Evolutionary conservation across 2,888 invertebrate genomes (phyloP).

Genomic region (Siphonodentalium dalli): DNA sequence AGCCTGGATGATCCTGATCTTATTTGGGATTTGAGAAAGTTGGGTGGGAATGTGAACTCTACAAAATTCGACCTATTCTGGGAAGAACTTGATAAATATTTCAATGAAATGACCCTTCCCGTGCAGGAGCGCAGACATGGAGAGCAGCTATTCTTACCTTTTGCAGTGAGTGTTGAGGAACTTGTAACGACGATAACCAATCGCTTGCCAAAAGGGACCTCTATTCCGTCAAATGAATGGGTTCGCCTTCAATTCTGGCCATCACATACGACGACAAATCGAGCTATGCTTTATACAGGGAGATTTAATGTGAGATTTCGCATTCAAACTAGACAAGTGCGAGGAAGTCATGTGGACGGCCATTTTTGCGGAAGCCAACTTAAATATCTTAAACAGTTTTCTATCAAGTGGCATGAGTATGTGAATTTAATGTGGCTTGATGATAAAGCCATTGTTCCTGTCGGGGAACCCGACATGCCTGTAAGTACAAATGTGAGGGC

Average conservation of each 20-base stretch:
- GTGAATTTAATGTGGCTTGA: conserved; percentile 5
- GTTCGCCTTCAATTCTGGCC: conserved; percentile 13
- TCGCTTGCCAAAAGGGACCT: background rate
- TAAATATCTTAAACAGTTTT: conserved; percentile 1
- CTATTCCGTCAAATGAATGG: conserved; percentile 10
- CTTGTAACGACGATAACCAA: background rate
- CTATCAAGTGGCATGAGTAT: background rate
- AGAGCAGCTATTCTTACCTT: conserved; percentile 7
- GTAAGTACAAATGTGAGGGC: conserved; percentile 2
- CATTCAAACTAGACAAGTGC: conserved; percentile 13
- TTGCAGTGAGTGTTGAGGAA: conserved; percentile 7
- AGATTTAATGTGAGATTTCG: conserved; percentile 10
- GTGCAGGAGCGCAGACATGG: conserved; percentile 1
- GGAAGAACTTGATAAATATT: background rate
- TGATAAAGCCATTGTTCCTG: conserved; percentile 12
- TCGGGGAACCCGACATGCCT: conserved; percentile 4
- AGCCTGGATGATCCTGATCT: background rate
- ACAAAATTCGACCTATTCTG: conserved; percentile 5
- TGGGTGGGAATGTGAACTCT: no score
- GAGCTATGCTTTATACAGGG: conserved; percentile 11
- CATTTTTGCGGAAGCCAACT: conserved; percentile 1
- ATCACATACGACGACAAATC: background rate
- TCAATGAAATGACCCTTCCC: background rate
- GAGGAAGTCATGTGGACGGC: conserved; percentile 6
- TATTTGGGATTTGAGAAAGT: conserved; percentile 2